These are phyloP conservation scores for Gibbula magus DNA, from an alignment of 2,888 invertebrate species.

Conservation along the genomic window DNA sequence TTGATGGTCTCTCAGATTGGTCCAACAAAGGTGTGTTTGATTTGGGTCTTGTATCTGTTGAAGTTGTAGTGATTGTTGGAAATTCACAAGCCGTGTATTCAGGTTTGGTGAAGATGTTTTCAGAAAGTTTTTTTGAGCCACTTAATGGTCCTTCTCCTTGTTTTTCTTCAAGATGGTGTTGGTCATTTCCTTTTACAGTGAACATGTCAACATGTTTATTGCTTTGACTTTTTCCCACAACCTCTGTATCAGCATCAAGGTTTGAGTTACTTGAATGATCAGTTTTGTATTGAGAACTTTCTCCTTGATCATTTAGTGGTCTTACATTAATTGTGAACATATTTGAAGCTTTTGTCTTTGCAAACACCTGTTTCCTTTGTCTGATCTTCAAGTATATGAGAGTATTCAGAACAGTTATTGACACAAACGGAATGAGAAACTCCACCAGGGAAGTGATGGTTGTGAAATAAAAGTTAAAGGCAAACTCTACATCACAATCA, in stretches of 20 bases:
- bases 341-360: not conserved
- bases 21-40: no score
- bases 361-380: slow-evolving; percentile 28
- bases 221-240: not conserved
- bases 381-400: slow-evolving; percentile 52
- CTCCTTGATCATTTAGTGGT: not conserved
- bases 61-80: no score
- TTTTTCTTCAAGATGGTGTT: not conserved
- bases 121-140: no score
- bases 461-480: slow-evolving; percentile 45
- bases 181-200: not conserved
- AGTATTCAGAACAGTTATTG: slow-evolving; percentile 45
- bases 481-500: slow-evolving; percentile 62
- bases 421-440: slow-evolving; percentile 52
- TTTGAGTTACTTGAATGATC: not conserved
- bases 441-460: slow-evolving; percentile 51
- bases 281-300: not conserved
- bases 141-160: not conserved
- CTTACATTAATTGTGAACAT: not conserved
- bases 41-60: not conserved
- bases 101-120: no score
- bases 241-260: not conserved
- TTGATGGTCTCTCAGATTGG: no score
- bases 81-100: no score
- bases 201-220: not conserved